phyloP scores from a whole-genome alignment of 2,888 invertebrate genomes.

The Chesias legatella region DNA sequence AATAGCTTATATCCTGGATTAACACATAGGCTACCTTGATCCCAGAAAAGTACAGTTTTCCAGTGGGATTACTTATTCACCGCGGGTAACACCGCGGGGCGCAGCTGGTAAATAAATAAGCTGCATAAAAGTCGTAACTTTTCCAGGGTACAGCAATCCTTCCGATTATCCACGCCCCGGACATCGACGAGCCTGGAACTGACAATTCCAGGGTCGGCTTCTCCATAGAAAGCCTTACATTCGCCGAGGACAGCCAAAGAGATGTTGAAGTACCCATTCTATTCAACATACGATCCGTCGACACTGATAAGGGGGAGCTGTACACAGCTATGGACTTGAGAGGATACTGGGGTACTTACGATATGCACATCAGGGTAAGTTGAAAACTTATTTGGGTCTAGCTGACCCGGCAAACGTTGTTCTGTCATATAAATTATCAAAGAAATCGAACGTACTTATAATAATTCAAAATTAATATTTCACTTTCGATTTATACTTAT shows the following conservation, averaged over 20 bases:
- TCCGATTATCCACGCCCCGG: slow-evolving; percentile 68
- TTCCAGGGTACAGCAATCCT: slow-evolving; percentile 44
- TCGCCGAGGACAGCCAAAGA: slow-evolving; percentile 32
- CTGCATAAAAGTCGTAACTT: no score
- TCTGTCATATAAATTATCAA: no score
- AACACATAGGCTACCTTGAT: no score
- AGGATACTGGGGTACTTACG: slow-evolving; percentile 81
- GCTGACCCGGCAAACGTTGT: no score
- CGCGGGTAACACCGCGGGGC: no score
- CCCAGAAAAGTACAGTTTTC: no score
- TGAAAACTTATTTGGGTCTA: background rate
- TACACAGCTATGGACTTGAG: slow-evolving; percentile 61
- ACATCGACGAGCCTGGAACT: slow-evolving; percentile 76
- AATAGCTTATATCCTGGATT: no score
- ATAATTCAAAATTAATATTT: background rate
- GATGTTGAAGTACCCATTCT: slow-evolving; percentile 49
- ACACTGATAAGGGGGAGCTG: slow-evolving; percentile 63
- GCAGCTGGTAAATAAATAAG: no score
- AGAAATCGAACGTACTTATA: no score
- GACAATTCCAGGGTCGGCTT: slow-evolving; percentile 78
- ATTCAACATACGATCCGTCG: slow-evolving; percentile 53
- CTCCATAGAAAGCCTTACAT: slow-evolving; percentile 51
- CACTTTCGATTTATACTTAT: no score
- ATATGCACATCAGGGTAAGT: slow-evolving; percentile 71
- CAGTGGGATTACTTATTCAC: no score